Evolutionary conservation across 2,797 vertebrate species (phyloP).

Genomic region (Gymnothorax reevesii): DNA sequence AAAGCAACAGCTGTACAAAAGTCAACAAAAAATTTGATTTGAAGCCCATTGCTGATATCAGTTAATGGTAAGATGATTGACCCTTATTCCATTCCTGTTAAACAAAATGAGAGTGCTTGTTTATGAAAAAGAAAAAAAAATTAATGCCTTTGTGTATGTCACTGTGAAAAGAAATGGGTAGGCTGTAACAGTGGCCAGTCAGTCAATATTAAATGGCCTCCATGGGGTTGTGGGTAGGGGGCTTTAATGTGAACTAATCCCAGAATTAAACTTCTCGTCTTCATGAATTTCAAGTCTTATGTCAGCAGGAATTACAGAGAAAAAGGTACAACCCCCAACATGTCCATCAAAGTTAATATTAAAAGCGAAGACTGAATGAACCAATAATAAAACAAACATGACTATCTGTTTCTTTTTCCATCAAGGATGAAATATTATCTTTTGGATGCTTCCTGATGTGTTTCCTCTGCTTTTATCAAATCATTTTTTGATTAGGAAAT

Average conservation of each 20-base stretch:
- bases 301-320: not conserved
- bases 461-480: too few relatives aligned
- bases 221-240: not conserved
- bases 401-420: not conserved
- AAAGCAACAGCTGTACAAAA: not conserved
- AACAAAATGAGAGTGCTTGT: constrained; percentile 7
- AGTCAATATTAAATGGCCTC: not conserved
- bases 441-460: not conserved
- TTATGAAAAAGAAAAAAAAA: not conserved
- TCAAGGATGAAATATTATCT: not conserved
- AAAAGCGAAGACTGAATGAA: not conserved
- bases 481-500: too few relatives aligned
- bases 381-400: not conserved
- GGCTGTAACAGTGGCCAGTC: not conserved
- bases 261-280: not conserved
- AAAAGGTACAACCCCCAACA: not conserved
- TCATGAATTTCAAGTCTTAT: not conserved
- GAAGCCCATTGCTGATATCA: constrained; percentile 3
- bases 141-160: not conserved
- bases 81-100: not conserved
- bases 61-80: not conserved
- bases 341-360: not conserved
- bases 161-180: not conserved
- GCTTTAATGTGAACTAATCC: not conserved
- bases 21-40: not conserved